Percentiles rank a stretch among this genome's conserved stretches.
These are phyloP conservation scores for Caenorhabditis macrosperma DNA, from an alignment of 2,888 invertebrate species.

Conservation along the genomic window DNA sequence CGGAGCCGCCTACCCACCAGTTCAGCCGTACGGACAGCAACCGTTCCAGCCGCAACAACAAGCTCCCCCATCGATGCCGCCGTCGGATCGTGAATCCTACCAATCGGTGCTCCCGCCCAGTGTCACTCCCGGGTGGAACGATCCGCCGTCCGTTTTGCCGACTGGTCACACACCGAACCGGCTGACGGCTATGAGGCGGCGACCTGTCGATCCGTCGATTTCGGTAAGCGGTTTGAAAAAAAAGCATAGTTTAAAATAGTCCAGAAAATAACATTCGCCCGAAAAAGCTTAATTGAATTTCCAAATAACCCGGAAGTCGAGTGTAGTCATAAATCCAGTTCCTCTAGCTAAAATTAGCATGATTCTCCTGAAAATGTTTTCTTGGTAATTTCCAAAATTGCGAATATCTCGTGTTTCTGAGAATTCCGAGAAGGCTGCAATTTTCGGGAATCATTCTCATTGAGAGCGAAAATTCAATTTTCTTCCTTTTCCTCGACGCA, in stretches of 20 bases:
- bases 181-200: conserved; percentile 58
- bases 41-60: conserved; percentile 1
- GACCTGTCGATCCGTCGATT: conserved; percentile 68
- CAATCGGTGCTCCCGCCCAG: conserved; percentile 58
- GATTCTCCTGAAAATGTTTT: no score
- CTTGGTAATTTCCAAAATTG: no score
- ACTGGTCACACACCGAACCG: conserved; percentile 43
- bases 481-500: no score
- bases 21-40: conserved; percentile 23
- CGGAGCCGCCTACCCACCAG: not conserved
- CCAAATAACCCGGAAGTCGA: no score
- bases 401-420: no score
- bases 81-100: conserved; percentile 42
- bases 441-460: no score
- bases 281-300: no score
- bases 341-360: no score
- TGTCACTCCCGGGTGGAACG: conserved; percentile 72
- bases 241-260: not conserved
- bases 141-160: conserved; percentile 64
- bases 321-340: no score
- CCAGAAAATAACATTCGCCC: not conserved
- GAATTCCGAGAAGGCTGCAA: not conserved
- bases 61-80: no score
- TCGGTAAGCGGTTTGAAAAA: conserved; percentile 47
- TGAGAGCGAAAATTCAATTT: no score